Evolutionary conservation across 2,888 invertebrate species (phyloP), one percentile per base, ranked within the genome.

Genomic region (Rhagophthalmus giganteus): DNA sequence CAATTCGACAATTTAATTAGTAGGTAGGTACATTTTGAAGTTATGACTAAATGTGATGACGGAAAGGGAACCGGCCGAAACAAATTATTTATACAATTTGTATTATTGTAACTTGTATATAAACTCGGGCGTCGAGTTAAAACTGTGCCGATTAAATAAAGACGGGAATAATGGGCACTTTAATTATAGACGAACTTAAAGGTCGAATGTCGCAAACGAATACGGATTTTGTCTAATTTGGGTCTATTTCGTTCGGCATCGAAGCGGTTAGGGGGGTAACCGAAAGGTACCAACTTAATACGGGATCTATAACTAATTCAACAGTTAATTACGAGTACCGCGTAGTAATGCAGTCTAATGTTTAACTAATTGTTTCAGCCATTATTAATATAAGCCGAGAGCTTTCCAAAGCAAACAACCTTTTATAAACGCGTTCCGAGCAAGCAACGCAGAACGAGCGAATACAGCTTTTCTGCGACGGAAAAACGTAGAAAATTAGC

Each of bases 341-440:
- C 61, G 59, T 61, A 48, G 69, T 72, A 73, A 74, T 72, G 68
- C 72, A 70, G 66, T 62, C 70, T 70, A 72, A 73, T 73, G 72
- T 74, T 73, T 72, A 73, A 73, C 72, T 73, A 74, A 74, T 74
- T 73, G 74, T 70, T 72, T 66, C 60, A 63, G 66, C 68, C 68
- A 72, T 74, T 73, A 73, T 73, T 74, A 71, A 73, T 72, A 68
- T 62, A 62, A 63, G 64, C 63, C 57, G 58, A 59, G 59, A 61
- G 65, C 63, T 56, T 65, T 63, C 58, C 44, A 57, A 63, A 55
- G 63, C 62, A 66, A 67, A 65, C 60, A 67, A 55, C 53, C 49
- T 48, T 53, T 54, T 49, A 30, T 40, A 33, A 34, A 37, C 16
- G 38, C 26, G 32, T 28, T 27, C 16, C 41, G 37, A 12, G 40